A percentile compares a stretch with the other conserved stretches of the same genome.
Evolutionary conservation across 2,797 vertebrate species (phyloP).

Genomic region (Hypotaenidia okinawae): DNA sequence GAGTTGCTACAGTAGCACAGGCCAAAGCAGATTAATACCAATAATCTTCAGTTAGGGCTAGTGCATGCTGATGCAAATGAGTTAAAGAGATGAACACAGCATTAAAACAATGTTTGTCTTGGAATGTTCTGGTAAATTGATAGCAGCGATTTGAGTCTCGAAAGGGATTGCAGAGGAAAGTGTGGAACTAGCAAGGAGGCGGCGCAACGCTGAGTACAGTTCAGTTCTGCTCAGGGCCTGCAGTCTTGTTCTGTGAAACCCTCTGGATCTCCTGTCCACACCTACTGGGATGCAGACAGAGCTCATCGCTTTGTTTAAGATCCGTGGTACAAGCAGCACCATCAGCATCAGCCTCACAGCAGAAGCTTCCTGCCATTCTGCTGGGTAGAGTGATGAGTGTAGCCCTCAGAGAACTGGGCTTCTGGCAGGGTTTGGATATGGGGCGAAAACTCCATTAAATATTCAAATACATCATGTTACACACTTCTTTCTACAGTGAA

Average conservation of each 20-base stretch:
- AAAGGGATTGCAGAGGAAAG: constrained; percentile 1
- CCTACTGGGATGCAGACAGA: not conserved
- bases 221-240: rapidly evolving
- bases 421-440: not conserved
- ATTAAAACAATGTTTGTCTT: constrained; percentile 69
- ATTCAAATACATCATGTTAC: not conserved
- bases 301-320: not conserved
- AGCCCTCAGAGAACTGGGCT: not conserved
- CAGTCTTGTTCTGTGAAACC: not conserved
- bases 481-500: not conserved
- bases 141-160: constrained; percentile 42
- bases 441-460: not conserved
- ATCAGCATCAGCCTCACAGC: not conserved
- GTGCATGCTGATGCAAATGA: constrained; percentile 81
- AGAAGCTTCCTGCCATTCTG: not conserved
- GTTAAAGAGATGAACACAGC: constrained; percentile 78
- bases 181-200: constrained; percentile 28
- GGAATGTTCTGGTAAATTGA: not conserved
- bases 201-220: rapidly evolving
- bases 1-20: not conserved
- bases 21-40: constrained; percentile 64
- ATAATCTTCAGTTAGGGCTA: constrained; percentile 77
- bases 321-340: not conserved
- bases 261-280: too few relatives aligned
- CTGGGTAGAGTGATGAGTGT: not conserved